Base-by-base conservation (phyloP, 2,888 invertebrate species). In the Idaea aversata region DNA sequence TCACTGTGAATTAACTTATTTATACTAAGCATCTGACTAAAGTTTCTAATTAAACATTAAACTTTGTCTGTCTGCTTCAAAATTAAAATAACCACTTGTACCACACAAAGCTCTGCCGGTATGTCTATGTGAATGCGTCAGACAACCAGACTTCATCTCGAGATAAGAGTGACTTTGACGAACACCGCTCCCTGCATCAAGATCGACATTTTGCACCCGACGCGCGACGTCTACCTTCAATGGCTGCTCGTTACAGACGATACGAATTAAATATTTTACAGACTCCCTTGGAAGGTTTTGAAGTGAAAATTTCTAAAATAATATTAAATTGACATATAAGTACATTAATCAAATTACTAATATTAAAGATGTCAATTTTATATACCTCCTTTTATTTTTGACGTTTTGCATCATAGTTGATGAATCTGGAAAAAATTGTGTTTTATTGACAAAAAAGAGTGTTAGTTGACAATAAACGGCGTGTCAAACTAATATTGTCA, bases 111-210 rank as follows among this genome's bases (percentile, higher is more conserved):
- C 16, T 58, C 58, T 58, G 59, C 34, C 59, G 59, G 59, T 59
- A 59, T 59, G 16, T 25, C 59, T 59, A 5, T 58, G 58, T 59
- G 59, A 59, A 34, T 59, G 16, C 77, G 73, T 70, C 77, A 77
- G 79, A 75, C 47, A 47, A 47, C 47, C 47, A 47, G 47, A 47
- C 47, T 47, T 47, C 81, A 78, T 73, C 72, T 70, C 68, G 70
- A 66, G 85, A 87, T 88, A 88, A 83, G 80, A 75, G 75, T 82
- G 88, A 87, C 88, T 86, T 88, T 88, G 88, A 88, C 87, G 86
- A 77, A 86, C 82, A 83, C 84, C 80, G 71, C 74, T 66, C 70
- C 73, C 72, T 75, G 75, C 77, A 83, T 83, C 85, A 82, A 59
- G 88, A 88, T 84, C 75, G 82, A 84, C 84, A 16, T 81, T 83